Conservation (phyloP, 1,140 invertebrate species). For the Drosophila carrolli region DNA sequence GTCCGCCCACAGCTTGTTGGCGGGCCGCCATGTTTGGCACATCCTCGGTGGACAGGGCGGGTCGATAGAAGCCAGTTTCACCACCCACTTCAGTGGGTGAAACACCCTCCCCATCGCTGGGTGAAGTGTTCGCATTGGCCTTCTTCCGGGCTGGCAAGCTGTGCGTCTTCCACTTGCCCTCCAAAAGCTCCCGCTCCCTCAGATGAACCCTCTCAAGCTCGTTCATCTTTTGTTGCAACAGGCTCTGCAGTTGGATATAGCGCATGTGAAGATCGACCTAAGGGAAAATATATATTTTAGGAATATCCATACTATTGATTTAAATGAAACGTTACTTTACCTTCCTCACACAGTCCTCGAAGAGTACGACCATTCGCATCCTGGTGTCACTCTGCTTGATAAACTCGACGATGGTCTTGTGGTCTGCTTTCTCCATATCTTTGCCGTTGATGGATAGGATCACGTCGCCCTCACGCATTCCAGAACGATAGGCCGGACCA, state of each 20-base stretch:
- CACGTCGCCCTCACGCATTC: conserved; percentile 97
- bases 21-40: conserved; percentile 85
- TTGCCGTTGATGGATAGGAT: conserved; percentile 97
- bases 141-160: conserved; percentile 93
- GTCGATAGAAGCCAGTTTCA: conserved; percentile 86
- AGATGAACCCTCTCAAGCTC: conserved; percentile 93
- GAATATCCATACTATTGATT: not conserved
- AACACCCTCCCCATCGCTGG: conserved; percentile 85
- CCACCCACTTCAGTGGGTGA: conserved; percentile 81
- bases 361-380: conserved; percentile 97
- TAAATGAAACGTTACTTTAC: conserved; percentile 70
- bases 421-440: conserved; percentile 96
- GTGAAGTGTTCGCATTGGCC: conserved; percentile 86
- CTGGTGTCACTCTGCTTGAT: conserved; percentile 95
- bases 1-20: conserved; percentile 44
- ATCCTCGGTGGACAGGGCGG: conserved; percentile 90
- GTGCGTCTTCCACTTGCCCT: conserved; percentile 94
- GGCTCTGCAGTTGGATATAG: conserved; percentile 94
- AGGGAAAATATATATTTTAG: conserved; percentile 54
- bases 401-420: conserved; percentile 94
- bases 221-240: conserved; percentile 93
- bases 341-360: conserved; percentile 97
- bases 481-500: conserved; percentile 94
- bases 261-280: conserved; percentile 94
- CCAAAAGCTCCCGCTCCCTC: conserved; percentile 92